Percentiles rank a stretch among this genome's conserved stretches.
phyloP scores from a whole-genome alignment of 2,888 invertebrate species.

The Eristalinus aeneus region DNA sequence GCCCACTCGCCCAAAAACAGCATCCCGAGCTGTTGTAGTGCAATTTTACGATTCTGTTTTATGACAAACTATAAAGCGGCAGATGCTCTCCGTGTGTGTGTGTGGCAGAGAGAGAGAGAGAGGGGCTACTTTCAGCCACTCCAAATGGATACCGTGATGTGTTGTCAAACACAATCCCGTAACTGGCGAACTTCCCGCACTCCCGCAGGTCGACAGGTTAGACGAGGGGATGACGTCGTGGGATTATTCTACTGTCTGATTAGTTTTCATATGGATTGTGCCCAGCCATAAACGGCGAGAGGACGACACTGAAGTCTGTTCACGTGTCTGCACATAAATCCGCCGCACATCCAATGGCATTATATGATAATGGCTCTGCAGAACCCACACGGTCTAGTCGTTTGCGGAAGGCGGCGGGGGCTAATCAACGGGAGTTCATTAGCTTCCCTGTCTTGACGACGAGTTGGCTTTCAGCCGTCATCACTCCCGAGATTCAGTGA shows the following conservation, averaged over 20 bases:
- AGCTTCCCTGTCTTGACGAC: slow-evolving; percentile 44
- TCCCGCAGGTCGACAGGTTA: slow-evolving; percentile 59
- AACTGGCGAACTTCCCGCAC: slow-evolving; percentile 21
- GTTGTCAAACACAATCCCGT: slow-evolving; percentile 43
- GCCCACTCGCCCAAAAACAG: background rate
- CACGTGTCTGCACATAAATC: slow-evolving; percentile 69
- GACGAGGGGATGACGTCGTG: slow-evolving; percentile 63
- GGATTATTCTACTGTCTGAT: slow-evolving; percentile 69
- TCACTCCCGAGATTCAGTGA: slow-evolving; percentile 50
- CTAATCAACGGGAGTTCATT: slow-evolving; percentile 69
- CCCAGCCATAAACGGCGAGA: slow-evolving; percentile 46
- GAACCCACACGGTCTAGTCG: slow-evolving; percentile 27
- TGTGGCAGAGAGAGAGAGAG: background rate
- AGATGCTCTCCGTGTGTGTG: slow-evolving; percentile 26
- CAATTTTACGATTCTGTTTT: slow-evolving; percentile 70
- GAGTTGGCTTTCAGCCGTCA: slow-evolving; percentile 22
- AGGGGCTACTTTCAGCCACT: background rate
- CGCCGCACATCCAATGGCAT: slow-evolving; percentile 48
- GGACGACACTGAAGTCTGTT: slow-evolving; percentile 38
- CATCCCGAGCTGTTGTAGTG: slow-evolving; percentile 38
- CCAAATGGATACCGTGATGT: slow-evolving; percentile 60
- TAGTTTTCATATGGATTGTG: slow-evolving; percentile 67
- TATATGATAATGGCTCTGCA: slow-evolving; percentile 61
- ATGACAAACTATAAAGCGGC: slow-evolving; percentile 70
- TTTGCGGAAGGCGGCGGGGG: slow-evolving; percentile 24